These are phyloP conservation scores for Sylvicapra grimmia DNA, from an alignment of 2,113 vertebrate genomes.

Conservation along the genomic window DNA sequence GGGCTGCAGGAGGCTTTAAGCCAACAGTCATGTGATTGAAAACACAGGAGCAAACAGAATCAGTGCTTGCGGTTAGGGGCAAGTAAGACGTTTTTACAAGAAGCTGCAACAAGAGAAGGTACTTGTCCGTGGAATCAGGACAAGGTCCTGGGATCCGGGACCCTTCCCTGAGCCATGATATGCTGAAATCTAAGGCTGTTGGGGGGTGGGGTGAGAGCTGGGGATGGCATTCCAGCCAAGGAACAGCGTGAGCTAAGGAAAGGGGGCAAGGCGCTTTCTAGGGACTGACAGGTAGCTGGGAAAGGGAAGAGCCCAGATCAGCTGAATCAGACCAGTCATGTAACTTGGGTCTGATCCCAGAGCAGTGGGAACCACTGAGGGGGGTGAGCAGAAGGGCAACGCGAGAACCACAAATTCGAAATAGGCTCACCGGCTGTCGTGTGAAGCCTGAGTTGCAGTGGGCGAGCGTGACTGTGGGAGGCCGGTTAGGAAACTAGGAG, in stretches of 20 bases:
- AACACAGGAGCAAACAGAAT: background rate
- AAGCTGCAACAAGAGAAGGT: background rate
- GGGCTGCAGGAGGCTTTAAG: background rate
- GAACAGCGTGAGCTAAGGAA: background rate
- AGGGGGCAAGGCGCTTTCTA: background rate
- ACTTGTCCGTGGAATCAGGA: background rate
- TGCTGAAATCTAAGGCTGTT: background rate
- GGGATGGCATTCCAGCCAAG: background rate
- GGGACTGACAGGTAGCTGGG: background rate
- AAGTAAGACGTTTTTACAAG: background rate
- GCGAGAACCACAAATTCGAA: background rate
- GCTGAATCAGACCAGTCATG: background rate
- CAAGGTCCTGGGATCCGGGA: background rate
- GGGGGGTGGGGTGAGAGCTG: background rate
- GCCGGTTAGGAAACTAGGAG: background rate
- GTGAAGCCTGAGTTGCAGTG: background rate
- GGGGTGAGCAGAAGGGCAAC: background rate
- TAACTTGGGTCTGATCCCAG: background rate
- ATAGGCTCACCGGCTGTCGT: background rate
- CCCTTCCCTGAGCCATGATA: background rate
- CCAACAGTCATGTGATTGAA: background rate
- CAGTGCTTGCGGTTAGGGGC: background rate
- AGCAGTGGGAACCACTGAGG: background rate
- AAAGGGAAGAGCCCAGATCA: background rate
- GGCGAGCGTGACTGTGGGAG: background rate